phyloP scores from a whole-genome alignment of 2,113 vertebrate species.

The Psittacus erithacus region DNA sequence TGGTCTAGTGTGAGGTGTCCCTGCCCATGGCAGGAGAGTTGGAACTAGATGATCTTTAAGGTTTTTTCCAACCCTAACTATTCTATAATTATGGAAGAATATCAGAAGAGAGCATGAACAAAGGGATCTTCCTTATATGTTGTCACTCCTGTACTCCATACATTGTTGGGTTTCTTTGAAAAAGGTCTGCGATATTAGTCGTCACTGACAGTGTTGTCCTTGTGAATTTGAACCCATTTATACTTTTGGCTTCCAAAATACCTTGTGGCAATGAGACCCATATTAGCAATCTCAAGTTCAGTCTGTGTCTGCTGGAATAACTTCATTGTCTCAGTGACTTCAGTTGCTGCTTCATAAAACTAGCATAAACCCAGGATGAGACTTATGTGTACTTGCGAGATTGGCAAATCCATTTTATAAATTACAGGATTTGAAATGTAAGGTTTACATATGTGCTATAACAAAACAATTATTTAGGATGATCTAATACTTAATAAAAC shows the following conservation, averaged over 20 bases:
- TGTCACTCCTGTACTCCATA: background rate
- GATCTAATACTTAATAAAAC: background rate
- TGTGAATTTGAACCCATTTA: background rate
- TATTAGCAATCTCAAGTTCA: background rate
- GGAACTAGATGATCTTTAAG: background rate
- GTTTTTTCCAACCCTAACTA: background rate
- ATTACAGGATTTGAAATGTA: background rate
- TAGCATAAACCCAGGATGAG: background rate
- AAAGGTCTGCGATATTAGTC: accelerated
- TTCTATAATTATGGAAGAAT: background rate
- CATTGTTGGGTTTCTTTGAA: background rate
- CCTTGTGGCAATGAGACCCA: background rate
- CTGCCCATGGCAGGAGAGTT: background rate
- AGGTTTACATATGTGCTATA: background rate
- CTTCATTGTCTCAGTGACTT: background rate
- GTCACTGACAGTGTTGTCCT: background rate
- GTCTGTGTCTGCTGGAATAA: background rate
- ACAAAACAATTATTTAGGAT: background rate
- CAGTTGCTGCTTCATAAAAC: background rate
- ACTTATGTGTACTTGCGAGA: background rate
- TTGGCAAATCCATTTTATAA: background rate
- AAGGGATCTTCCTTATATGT: background rate
- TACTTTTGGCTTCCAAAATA: background rate
- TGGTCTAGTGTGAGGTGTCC: background rate
- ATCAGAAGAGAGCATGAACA: background rate